phyloP scores from a whole-genome alignment of 2,797 vertebrate genomes.

The Rhynchonycteris naso region DNA sequence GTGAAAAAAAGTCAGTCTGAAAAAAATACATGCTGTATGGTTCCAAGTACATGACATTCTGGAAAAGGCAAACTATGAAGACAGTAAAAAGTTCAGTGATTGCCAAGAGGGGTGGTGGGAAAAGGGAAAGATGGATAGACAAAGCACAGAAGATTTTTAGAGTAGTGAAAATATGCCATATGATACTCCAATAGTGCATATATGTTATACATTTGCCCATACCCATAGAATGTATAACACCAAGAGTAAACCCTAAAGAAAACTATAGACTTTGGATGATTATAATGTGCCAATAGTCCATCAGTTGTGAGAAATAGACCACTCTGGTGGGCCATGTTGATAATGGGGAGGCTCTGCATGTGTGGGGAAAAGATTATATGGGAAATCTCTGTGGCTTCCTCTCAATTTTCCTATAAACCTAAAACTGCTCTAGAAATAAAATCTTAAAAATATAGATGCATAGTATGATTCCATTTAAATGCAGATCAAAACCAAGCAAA shows the following conservation, averaged over 20 bases:
- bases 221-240: neutral
- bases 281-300: neutral
- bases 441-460: neutral
- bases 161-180: neutral
- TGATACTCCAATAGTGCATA: neutral
- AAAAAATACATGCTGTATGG: neutral
- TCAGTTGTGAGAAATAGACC: neutral
- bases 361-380: neutral
- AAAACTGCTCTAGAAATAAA: neutral
- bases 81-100: neutral
- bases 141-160: neutral
- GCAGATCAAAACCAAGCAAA: conserved; percentile 39
- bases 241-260: neutral
- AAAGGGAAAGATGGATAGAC: neutral
- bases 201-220: neutral
- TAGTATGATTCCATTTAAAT: neutral
- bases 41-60: neutral
- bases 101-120: neutral
- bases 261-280: neutral
- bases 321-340: neutral
- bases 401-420: neutral
- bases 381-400: neutral
- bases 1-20: neutral
- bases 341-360: neutral
- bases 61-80: neutral